phyloP scores from a whole-genome alignment of 1,140 invertebrate species.

The Elymnias hypermnestra region DNA sequence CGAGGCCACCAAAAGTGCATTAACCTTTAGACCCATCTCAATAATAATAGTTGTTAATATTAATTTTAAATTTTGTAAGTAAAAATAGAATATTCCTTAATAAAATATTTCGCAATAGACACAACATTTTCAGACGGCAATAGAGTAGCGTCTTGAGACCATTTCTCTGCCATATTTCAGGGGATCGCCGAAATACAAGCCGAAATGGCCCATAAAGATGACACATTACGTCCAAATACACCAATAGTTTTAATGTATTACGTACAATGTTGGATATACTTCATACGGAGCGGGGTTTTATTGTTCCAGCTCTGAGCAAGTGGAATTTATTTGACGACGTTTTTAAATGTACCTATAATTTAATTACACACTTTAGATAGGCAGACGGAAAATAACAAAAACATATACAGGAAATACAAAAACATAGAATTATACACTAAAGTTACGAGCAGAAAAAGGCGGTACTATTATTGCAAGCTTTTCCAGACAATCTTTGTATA shows the following conservation, averaged over 20 bases:
- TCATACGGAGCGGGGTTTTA: constrained; percentile 7
- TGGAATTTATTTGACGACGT: constrained; percentile 1
- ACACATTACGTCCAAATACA: constrained; percentile 40
- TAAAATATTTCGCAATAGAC: constrained; percentile 18
- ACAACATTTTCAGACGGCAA: constrained; percentile 14
- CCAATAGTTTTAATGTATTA: constrained; percentile 49
- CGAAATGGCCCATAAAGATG: constrained; percentile 57
- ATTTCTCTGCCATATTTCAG: constrained; percentile 37
- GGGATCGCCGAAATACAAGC: constrained; percentile 48
- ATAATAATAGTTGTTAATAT: no score
- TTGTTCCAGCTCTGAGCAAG: neutral
- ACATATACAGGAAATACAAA: no score
- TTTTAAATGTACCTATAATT: no score
- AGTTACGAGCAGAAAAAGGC: no score
- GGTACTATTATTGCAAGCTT: no score
- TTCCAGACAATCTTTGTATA: no score
- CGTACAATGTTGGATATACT: constrained; percentile 12
- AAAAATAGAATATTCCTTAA: constrained; percentile 12
- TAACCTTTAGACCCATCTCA: no score
- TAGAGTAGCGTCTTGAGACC: constrained; percentile 32
- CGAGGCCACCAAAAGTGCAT: no score
- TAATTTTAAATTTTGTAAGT: no score
- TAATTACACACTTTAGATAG: no score
- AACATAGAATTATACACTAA: no score
- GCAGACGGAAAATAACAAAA: no score